phyloP scores from a whole-genome alignment of 2,888 invertebrate genomes.

The Falcaria lacertinaria region DNA sequence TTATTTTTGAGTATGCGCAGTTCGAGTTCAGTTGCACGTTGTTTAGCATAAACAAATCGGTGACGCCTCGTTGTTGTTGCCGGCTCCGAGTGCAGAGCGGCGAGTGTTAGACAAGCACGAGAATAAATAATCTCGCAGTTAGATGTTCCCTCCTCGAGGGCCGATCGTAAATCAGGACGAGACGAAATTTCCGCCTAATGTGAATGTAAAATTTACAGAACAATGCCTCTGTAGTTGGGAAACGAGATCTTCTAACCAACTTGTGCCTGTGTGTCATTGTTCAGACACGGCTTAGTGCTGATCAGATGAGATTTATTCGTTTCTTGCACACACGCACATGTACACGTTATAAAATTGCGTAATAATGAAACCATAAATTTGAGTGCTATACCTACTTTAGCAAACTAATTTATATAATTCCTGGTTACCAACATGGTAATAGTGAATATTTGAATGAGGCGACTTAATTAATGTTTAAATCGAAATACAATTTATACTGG shows the following conservation, averaged over 20 bases:
- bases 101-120: slow-evolving; percentile 46
- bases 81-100: slow-evolving; percentile 12
- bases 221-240: slow-evolving; percentile 50
- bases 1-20: slow-evolving; percentile 57
- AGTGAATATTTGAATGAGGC: slow-evolving; percentile 19
- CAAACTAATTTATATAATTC: slow-evolving; percentile 1
- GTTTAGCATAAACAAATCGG: slow-evolving; percentile 70
- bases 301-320: slow-evolving; percentile 32
- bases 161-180: slow-evolving; percentile 63
- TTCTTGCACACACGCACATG: neutral
- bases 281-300: slow-evolving; percentile 45
- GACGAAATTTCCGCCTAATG: slow-evolving; percentile 64
- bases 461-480: slow-evolving; percentile 25
- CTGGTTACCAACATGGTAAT: slow-evolving; percentile 14
- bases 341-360: neutral
- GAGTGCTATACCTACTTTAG: neutral
- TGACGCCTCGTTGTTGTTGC: slow-evolving; percentile 26
- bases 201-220: slow-evolving; percentile 64
- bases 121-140: slow-evolving; percentile 66
- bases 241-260: slow-evolving; percentile 45
- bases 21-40: slow-evolving; percentile 52
- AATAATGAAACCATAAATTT: neutral
- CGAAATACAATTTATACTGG: slow-evolving; percentile 22
- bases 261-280: slow-evolving; percentile 40
- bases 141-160: slow-evolving; percentile 50